Evolutionary conservation across 1,140 invertebrate species (phyloP), one percentile per base, ranked within the genome.

Genomic region (Tetragnatha versicolor): DNA sequence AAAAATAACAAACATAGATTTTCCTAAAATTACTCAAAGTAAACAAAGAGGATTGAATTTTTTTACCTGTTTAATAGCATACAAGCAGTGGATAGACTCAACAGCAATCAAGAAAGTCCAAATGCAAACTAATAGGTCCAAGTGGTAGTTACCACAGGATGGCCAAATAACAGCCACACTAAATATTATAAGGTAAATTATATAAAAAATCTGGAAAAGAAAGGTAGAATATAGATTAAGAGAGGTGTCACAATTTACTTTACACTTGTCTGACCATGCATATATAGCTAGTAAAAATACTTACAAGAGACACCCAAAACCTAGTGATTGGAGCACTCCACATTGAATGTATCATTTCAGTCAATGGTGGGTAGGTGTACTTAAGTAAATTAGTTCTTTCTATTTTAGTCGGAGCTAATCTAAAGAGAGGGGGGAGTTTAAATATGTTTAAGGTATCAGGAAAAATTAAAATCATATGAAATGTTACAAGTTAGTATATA

Each of bases 91-190:
- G 20, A 33, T 27, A 25, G 65, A 49, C 39, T 81, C 76, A 12
- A 81, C 27, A 35, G 70, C 76, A 14, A 79, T 81, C 31, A 81
- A 65, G 35, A 37, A 35, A 5, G 76, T 81, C 86, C 86, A 87
- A 10, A 83, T n/a, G 80, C 85, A 85, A 12, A 87, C 79, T 7
- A 82, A 66, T 25, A 83, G 39, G 78, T 87, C 86, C n/a, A 87
- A 55, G n/a, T 82, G 81, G 6, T 83, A 49, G 70, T 86, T 83
- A 4, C 86, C 85, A 84, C 86, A 86, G 25, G 83, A 84, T 12
- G 86, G 86, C 83, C 84, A 82, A 49, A 87, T 60, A 7, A 85
- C 82, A 31, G 84, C 85, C 14, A 85, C 47, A 63, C 84, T 84
- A 63, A 87, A 86, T 17, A 87, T 47, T 12, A 79, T 81, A 61